These are phyloP conservation scores for Isoperla grammatica DNA, from an alignment of 2,888 invertebrate genomes.

Conservation along the genomic window DNA sequence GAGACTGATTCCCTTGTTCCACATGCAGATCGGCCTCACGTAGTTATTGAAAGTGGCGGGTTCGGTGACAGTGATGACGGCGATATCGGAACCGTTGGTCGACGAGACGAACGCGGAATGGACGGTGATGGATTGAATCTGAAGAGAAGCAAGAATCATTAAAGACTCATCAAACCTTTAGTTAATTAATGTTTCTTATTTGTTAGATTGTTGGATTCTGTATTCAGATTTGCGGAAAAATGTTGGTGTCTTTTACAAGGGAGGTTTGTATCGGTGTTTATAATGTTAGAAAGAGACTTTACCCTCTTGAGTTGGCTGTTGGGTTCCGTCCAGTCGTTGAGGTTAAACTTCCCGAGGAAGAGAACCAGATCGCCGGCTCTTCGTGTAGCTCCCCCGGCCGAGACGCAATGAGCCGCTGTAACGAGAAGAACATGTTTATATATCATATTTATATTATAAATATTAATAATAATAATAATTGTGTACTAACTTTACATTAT, in stretches of 20 bases:
- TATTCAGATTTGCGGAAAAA: too few relatives aligned
- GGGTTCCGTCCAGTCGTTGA: slow-evolving; percentile 37
- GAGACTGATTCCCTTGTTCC: slow-evolving; percentile 15
- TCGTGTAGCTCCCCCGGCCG: not conserved
- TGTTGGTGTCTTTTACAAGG: too few relatives aligned
- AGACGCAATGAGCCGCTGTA: slow-evolving; percentile 22
- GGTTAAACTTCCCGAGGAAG: slow-evolving; percentile 37
- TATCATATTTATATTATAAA: not conserved
- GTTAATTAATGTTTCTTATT: too few relatives aligned
- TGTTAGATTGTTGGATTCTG: too few relatives aligned
- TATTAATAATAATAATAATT: not conserved
- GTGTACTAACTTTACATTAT: too few relatives aligned
- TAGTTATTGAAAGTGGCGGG: not conserved
- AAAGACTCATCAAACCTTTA: too few relatives aligned
- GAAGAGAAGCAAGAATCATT: too few relatives aligned
- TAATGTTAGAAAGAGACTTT: too few relatives aligned
- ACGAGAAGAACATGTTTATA: not conserved
- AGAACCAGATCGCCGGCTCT: slow-evolving; percentile 24
- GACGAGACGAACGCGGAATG: too few relatives aligned
- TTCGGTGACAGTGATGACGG: not conserved
- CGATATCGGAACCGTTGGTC: slow-evolving; percentile 5
- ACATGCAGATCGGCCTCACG: slow-evolving; percentile 8
- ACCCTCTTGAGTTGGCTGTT: slow-evolving; percentile 33
- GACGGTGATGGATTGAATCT: too few relatives aligned
- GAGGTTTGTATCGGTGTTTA: too few relatives aligned